Percentiles rank a stretch among this genome's conserved stretches.
phyloP scores from a whole-genome alignment of 2,113 vertebrate species.

The Vombatus ursinus region DNA sequence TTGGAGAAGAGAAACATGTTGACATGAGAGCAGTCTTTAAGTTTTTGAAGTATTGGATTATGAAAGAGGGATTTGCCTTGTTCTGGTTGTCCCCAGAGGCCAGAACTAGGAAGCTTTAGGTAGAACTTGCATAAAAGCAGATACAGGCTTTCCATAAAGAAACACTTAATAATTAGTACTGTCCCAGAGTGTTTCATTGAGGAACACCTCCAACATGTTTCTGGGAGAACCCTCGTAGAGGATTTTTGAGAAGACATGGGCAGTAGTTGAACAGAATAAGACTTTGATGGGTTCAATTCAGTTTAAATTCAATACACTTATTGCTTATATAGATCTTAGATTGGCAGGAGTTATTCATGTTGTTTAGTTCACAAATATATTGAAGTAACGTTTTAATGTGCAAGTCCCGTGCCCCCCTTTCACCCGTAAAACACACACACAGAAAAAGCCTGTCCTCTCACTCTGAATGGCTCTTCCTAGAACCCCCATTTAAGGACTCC shows the following conservation, averaged over 20 bases:
- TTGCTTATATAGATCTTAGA: neutral
- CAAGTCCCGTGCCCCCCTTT: too few species aligned
- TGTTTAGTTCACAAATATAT: neutral
- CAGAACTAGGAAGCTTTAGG: neutral
- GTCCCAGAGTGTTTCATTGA: neutral
- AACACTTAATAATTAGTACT: neutral
- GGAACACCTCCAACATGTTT: neutral
- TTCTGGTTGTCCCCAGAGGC: neutral
- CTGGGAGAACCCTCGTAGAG: neutral
- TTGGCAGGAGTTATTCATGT: neutral
- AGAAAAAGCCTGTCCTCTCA: neutral
- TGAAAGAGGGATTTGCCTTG: conserved; percentile 2
- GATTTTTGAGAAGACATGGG: neutral
- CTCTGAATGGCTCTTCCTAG: too few species aligned
- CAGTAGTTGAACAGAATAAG: neutral
- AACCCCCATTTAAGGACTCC: neutral
- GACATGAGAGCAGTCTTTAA: neutral
- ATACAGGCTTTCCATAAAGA: neutral
- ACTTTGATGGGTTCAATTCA: neutral
- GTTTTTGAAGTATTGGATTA: neutral
- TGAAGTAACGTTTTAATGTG: neutral
- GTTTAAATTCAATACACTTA: neutral
- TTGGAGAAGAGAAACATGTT: conserved; percentile 8
- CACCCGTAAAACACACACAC: too few species aligned
- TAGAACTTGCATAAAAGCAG: conserved; percentile 1